These are phyloP conservation scores for Rostratula benghalensis DNA, from an alignment of 2,113 vertebrate species.

Conservation along the genomic window DNA sequence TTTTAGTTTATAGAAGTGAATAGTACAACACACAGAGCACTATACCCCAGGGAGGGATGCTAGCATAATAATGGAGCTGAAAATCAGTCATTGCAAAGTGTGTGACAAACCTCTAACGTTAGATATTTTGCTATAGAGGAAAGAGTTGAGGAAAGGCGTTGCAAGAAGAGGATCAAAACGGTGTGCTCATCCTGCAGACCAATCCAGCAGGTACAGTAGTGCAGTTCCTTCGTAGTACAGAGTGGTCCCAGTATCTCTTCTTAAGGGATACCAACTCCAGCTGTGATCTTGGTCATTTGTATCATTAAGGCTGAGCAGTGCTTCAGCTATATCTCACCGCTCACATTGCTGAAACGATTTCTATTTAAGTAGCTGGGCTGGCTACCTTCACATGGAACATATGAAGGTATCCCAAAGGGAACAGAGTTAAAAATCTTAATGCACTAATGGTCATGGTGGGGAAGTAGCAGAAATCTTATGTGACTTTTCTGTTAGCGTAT, in stretches of 20 bases:
- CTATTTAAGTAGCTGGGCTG: background rate
- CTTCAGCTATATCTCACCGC: background rate
- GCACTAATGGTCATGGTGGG: background rate
- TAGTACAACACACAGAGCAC: background rate
- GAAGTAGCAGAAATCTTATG: background rate
- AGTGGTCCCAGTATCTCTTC: background rate
- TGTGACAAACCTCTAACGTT: background rate
- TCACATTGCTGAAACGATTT: background rate
- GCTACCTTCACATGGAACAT: background rate
- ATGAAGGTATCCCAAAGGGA: background rate
- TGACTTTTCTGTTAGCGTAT: background rate
- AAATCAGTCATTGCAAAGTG: background rate
- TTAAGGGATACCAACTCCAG: background rate
- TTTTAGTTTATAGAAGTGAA: background rate
- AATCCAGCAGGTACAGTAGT: background rate
- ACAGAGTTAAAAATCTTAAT: background rate
- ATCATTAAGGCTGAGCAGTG: accelerated
- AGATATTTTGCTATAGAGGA: background rate
- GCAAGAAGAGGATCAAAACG: background rate
- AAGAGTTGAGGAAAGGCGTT: background rate
- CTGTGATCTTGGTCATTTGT: background rate
- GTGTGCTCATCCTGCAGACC: background rate
- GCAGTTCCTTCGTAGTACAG: background rate
- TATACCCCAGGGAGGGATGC: background rate
- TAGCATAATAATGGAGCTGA: background rate